A percentile compares a stretch with the other conserved stretches of the same genome.
These are phyloP conservation scores for Gadopsis bispinosus DNA, from an alignment of 2,797 vertebrate genomes.

Conservation along the genomic window DNA sequence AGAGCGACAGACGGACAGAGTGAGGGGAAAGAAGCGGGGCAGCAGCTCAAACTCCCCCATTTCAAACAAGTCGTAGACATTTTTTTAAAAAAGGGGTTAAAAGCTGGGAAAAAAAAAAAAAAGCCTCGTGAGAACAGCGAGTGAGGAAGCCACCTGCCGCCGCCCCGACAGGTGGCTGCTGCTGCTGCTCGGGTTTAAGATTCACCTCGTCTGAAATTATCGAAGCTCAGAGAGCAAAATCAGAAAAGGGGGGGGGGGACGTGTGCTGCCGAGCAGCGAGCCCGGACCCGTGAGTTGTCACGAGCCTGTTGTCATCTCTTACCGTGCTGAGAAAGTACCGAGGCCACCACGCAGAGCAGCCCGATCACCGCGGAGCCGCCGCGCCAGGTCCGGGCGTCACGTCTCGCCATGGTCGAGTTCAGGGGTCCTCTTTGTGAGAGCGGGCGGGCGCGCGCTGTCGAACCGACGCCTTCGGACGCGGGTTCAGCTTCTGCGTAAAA, in stretches of 20 bases:
- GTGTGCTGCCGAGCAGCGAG: background rate
- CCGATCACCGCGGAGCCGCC: conserved; percentile 59
- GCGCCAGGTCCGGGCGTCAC: conserved; percentile 62
- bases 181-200: conserved; percentile 8
- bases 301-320: conserved; percentile 53
- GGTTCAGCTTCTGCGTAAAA: conserved; percentile 27
- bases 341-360: conserved; percentile 68
- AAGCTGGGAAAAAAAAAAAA: background rate
- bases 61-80: background rate
- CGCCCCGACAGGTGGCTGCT: conserved; percentile 54
- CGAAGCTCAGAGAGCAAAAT: background rate
- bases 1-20: background rate
- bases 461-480: conserved; percentile 17
- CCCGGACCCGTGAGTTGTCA: background rate
- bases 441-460: conserved; percentile 25
- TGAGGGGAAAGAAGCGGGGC: rapidly evolving
- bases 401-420: conserved; percentile 74
- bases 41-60: background rate
- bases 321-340: conserved; percentile 72
- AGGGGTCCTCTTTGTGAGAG: conserved; percentile 44
- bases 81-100: background rate
- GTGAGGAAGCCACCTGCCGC: conserved; percentile 52
- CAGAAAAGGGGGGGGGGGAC: no score
- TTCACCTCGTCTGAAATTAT: conserved; percentile 14
- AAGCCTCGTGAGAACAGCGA: background rate